Evolutionary conservation across 2,888 invertebrate species (phyloP), one percentile per base, ranked within the genome.

Genomic region (Lordiphosa andalusiaca): DNA sequence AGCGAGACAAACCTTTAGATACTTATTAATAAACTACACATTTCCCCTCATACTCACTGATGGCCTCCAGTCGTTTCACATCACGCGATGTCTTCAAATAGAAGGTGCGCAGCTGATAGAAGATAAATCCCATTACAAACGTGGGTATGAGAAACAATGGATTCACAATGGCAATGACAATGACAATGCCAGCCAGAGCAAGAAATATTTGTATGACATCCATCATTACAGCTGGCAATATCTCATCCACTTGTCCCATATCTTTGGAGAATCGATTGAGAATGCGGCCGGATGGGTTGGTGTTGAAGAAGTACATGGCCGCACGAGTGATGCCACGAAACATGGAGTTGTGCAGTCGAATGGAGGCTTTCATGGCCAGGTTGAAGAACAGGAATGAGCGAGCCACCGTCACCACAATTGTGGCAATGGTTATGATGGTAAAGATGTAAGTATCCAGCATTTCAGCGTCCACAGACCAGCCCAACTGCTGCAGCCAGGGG

Each of bases 201-300:
- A 96, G 91, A n/a, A 95, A 95, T 63, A 97, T 94, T 91, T 96
- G 93, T 53, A 90, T 85, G 6, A 90, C 89, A 68, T 90, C 90
- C 70, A 90, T 89, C 89, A 90, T 88, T 6, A 89, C 90, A 3
- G 88, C 74, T 0, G 90, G 90, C 53, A 90, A 56, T 54, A 89
- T 86, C 63, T 90, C 90, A 72, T 90, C 90, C 89, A 92, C 72
- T 90, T 91, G 72, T 5, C 90, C 96, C 91, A 96, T 94, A 82
- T 97, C 97, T 88, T 97, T 97, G 0, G 96, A 95, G 90, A 97
- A 97, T 21, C 97, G 91, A 90, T 97, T 97, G 42, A 97, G 90
- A 73, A 97, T 94, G 42, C 95, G 90, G 0, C 95, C 95, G 0
- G 94, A 94, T 0, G 96, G 95, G 89, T 97, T 97, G 3, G 93